Percentiles rank a stretch among this genome's conserved stretches.
phyloP scores from a whole-genome alignment of 1,140 invertebrate genomes.

The Goniozus legneri region DNA sequence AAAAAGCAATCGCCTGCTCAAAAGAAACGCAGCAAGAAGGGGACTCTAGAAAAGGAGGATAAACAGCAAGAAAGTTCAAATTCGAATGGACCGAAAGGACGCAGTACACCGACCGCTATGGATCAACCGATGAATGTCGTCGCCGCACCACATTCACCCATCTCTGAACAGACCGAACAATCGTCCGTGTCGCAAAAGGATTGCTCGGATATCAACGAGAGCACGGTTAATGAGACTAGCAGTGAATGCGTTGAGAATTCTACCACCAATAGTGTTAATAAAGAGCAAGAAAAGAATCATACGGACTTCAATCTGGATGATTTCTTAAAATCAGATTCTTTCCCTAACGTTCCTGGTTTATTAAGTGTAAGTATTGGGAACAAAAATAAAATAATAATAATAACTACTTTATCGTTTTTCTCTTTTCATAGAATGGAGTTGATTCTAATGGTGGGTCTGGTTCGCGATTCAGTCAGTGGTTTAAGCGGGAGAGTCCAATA shows the following conservation, averaged over 20 bases:
- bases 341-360: conserved; percentile 60
- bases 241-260: conserved; percentile 22
- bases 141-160: conserved; percentile 42
- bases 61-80: conserved; percentile 32
- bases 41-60: conserved; percentile 33
- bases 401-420: conserved; percentile 12
- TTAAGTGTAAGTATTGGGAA: conserved; percentile 53
- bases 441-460: conserved; percentile 53
- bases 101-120: conserved; percentile 45
- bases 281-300: conserved; percentile 30
- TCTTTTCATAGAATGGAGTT: conserved; percentile 56
- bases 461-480: conserved; percentile 66
- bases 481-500: conserved; percentile 60
- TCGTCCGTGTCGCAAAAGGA: conserved; percentile 20
- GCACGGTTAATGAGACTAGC: conserved; percentile 23
- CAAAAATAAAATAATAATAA: not conserved
- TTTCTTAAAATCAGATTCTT: conserved; percentile 66
- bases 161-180: conserved; percentile 40
- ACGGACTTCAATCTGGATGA: conserved; percentile 70
- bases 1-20: conserved; percentile 51
- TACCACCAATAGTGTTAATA: conserved; percentile 20
- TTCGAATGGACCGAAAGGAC: conserved; percentile 39
- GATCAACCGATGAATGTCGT: conserved; percentile 35
- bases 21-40: conserved; percentile 47
- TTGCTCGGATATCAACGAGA: conserved; percentile 26